Evolutionary conservation across 1,140 invertebrate genomes (phyloP), one percentile per base, ranked within the genome.

Genomic region (Drosophila repleta): DNA sequence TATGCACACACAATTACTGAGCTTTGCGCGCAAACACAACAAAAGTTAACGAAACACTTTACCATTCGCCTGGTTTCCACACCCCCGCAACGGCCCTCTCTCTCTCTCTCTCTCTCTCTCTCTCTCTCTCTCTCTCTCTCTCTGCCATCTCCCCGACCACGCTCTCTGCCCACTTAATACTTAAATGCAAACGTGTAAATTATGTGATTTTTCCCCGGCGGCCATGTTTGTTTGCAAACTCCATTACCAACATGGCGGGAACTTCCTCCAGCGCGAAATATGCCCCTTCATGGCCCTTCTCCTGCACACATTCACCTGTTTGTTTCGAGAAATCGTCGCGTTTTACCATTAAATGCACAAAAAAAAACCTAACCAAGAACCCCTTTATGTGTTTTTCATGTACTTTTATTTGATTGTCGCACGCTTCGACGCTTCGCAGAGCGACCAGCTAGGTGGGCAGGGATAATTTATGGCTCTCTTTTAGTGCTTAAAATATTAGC

Each of bases 331-430:
- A 87, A 87, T 87, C 82, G 82, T 87, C 83, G 83, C 79, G 74
- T 79, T 88, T 75, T 82, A 60, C 74, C 82, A 88, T 88, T 87
- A 82, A 88, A 32, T 35, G 46, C 37, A 39, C 52, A 49, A 63
- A 63, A 52, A 45, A 35, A 55, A 53, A 48, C 41, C 49, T 20
- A 48, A 49, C 45, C 65, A 74, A 58, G 68, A 78, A 85, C 82
- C 83, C 82, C 82, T 88, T 85, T 88, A 87, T 85, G 78, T 87
- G 78, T 82, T 87, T 88, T 88, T 82, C 83, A 88, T 87, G 82
- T 87, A 87, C 83, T 88, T 87, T 87, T 87, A 87, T 87, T 87
- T 88, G 83, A 88, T 87, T 87, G 82, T 87, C 82, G 82, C 82
- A 87, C 82, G 82, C 82, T 82, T 87, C 80, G 75, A 57, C 78